Conservation (phyloP, 2,888 invertebrate genomes). For the Eremobia ochroleuca region DNA sequence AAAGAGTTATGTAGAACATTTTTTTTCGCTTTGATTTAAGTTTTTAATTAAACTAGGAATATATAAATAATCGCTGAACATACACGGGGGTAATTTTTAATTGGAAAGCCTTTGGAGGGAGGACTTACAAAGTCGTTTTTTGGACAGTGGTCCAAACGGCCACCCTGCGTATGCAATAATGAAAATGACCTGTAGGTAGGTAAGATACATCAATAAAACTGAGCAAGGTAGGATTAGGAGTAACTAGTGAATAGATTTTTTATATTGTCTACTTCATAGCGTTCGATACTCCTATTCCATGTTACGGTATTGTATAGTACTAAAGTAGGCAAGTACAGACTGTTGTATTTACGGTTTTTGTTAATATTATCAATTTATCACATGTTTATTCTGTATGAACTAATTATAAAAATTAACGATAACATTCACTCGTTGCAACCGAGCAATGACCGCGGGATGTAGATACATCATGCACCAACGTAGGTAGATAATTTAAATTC, state of each 20-base stretch:
- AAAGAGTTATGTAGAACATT: too few species aligned
- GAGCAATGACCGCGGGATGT: conserved; percentile 54
- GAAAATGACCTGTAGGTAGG: not conserved
- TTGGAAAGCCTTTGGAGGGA: not conserved
- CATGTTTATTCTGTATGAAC: conserved; percentile 16
- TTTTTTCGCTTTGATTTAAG: not conserved
- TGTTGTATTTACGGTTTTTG: not conserved
- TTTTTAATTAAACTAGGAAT: not conserved
- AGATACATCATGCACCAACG: not conserved
- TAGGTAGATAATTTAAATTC: conserved; percentile 35
- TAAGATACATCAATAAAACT: not conserved
- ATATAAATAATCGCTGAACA: too few species aligned
- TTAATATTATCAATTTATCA: conserved; percentile 18
- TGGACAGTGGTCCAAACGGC: not conserved
- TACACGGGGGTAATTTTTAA: not conserved
- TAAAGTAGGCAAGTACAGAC: not conserved
- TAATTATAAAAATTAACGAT: conserved; percentile 26
- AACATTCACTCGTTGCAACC: conserved; percentile 42
- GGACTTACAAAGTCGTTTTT: not conserved
- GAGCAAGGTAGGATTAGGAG: not conserved
- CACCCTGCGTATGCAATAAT: not conserved
- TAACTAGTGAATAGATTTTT: not conserved
- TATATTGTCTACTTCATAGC: not conserved
- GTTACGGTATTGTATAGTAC: not conserved
- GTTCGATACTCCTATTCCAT: not conserved